These are phyloP conservation scores for Caenorhabditis latens DNA, from an alignment of 1,140 invertebrate species.

Conservation along the genomic window DNA sequence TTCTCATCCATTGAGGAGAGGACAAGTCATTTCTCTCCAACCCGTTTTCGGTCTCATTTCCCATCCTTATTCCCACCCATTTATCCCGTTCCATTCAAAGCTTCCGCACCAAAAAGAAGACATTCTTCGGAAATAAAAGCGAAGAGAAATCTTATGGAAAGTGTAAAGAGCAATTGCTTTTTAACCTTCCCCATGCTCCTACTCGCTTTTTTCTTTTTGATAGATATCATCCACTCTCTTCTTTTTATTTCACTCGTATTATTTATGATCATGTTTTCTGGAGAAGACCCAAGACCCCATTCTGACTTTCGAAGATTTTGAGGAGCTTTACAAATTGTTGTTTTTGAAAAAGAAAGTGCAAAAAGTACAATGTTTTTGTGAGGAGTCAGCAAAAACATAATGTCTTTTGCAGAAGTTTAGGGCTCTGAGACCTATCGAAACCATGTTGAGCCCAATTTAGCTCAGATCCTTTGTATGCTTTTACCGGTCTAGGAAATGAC, in stretches of 20 bases:
- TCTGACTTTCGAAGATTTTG: neutral
- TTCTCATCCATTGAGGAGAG: neutral
- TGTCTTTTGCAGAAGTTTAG: too few relatives aligned
- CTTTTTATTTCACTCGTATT: neutral
- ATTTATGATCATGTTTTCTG: slow-evolving; percentile 31
- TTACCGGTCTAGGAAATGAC: too few relatives aligned
- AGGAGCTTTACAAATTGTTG: neutral
- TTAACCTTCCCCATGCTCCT: too few relatives aligned
- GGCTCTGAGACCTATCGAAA: too few relatives aligned
- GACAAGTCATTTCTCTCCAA: neutral
- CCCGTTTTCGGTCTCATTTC: neutral
- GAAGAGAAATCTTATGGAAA: neutral
- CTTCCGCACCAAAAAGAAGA: neutral
- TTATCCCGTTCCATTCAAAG: neutral
- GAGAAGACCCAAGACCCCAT: neutral
- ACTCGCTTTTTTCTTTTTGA: neutral
- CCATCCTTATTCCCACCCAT: neutral
- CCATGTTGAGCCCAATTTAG: too few relatives aligned
- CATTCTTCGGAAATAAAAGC: neutral
- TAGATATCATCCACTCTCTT: neutral
- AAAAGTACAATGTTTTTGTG: too few relatives aligned
- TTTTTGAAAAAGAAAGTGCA: neutral
- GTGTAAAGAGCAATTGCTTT: slow-evolving; percentile 25
- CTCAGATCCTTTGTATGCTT: too few relatives aligned
- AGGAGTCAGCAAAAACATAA: too few relatives aligned